These are phyloP conservation scores for Hippopotamus amphibius DNA, from an alignment of 2,113 vertebrate genomes.

Conservation along the genomic window DNA sequence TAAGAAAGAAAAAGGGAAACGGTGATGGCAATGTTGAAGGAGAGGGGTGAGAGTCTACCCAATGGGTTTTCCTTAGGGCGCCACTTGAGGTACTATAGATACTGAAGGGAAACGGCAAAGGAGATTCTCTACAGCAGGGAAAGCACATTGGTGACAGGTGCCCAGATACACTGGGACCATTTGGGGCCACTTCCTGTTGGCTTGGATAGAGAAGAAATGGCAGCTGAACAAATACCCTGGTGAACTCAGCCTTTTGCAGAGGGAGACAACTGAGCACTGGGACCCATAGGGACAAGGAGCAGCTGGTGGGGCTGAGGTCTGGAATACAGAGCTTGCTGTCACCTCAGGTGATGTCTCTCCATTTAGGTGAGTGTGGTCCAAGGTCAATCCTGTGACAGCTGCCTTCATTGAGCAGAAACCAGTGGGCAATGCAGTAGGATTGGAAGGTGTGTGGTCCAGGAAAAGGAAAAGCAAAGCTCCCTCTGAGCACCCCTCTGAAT, in stretches of 20 bases:
- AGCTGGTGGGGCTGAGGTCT: not conserved
- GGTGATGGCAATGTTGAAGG: not conserved
- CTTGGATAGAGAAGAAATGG: not conserved
- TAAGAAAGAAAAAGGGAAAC: not conserved
- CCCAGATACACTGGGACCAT: not conserved
- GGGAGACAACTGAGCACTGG: not conserved
- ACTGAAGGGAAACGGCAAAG: not conserved
- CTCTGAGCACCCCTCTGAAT: not conserved
- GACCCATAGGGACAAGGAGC: not conserved
- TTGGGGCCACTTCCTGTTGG: not conserved
- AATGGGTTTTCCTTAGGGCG: not conserved
- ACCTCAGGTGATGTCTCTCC: not conserved
- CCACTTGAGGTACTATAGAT: not conserved
- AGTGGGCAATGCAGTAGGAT: not conserved
- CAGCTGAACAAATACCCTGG: not conserved
- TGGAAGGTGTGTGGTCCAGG: not conserved
- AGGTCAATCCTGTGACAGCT: not conserved
- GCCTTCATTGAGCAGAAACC: slow-evolving; percentile 10
- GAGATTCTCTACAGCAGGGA: not conserved
- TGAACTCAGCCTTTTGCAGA: not conserved
- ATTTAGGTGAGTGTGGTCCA: not conserved
- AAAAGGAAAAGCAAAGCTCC: slow-evolving; percentile 12
- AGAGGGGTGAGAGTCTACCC: not conserved
- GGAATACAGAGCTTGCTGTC: not conserved
- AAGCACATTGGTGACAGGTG: not conserved